phyloP scores from a whole-genome alignment of 2,113 vertebrate genomes.

The Capreolus pygargus region DNA sequence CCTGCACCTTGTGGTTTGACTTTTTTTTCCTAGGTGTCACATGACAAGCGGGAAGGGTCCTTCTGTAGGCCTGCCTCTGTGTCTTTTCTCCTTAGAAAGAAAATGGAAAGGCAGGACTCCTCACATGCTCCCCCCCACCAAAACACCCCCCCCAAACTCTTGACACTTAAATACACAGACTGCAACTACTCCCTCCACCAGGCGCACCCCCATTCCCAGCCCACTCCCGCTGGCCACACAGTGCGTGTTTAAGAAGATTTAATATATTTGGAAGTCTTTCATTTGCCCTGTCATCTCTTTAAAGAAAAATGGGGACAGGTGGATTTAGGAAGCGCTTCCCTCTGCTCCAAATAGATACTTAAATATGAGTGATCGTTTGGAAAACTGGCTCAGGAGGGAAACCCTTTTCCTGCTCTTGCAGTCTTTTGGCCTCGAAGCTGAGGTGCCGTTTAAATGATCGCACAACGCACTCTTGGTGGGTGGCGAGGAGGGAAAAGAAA shows the following conservation, averaged over 20 bases:
- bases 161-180: fast-evolving
- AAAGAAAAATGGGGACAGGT: constrained; percentile 72
- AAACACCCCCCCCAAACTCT: not conserved
- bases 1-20: not conserved
- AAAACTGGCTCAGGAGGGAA: constrained; percentile 8
- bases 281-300: constrained; percentile 39
- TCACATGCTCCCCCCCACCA: fast-evolving
- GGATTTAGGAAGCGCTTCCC: constrained; percentile 61
- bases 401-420: not conserved
- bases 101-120: not conserved
- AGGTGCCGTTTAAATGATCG: constrained; percentile 15
- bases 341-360: constrained; percentile 60
- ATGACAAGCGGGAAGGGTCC: not conserved
- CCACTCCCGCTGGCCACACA: not conserved
- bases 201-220: not conserved
- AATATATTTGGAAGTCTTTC: constrained; percentile 19
- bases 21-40: not conserved
- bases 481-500: constrained; percentile 35
- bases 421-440: constrained; percentile 50
- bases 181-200: not conserved
- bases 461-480: constrained; percentile 48
- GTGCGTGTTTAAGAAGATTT: constrained; percentile 32
- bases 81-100: not conserved
- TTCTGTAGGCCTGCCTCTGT: not conserved
- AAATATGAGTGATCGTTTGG: constrained; percentile 59